These are phyloP conservation scores for Allacma fusca DNA, from an alignment of 2,888 invertebrate genomes.

Conservation along the genomic window DNA sequence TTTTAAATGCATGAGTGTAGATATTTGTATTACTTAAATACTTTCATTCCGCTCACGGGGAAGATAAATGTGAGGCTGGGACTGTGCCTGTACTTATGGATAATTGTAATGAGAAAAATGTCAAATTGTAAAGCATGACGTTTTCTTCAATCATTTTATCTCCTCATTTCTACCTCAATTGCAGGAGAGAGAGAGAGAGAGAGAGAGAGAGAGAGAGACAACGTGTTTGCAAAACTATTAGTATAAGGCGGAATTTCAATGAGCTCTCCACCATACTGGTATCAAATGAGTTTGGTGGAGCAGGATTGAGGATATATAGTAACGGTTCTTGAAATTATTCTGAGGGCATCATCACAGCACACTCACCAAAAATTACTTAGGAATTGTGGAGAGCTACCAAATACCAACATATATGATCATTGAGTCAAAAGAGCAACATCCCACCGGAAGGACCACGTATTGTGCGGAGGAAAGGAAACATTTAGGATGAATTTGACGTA, in stretches of 20 bases:
- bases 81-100: too few species aligned
- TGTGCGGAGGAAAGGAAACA: slow-evolving; percentile 16
- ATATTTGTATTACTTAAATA: not conserved
- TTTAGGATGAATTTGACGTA: slow-evolving; percentile 16
- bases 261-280: not conserved
- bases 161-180: not conserved
- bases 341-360: too few species aligned
- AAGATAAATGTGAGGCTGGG: not conserved
- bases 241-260: not conserved
- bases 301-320: slow-evolving; percentile 1
- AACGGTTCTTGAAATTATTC: too few species aligned
- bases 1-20: not conserved
- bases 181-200: slow-evolving; percentile 10
- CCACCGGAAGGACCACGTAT: slow-evolving; percentile 14
- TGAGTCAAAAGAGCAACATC: slow-evolving; percentile 5
- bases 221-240: not conserved
- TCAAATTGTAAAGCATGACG: not conserved
- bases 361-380: too few species aligned
- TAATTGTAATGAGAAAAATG: slow-evolving; percentile 3
- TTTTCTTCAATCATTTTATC: not conserved
- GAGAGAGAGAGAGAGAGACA: slow-evolving; percentile 5
- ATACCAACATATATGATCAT: not conserved
- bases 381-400: not conserved
- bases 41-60: not conserved
- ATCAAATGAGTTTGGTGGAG: not conserved